A percentile compares a stretch with the other conserved stretches of the same genome.
These are phyloP conservation scores for Amniataba percoides DNA, from an alignment of 2,797 vertebrate species.

Conservation along the genomic window DNA sequence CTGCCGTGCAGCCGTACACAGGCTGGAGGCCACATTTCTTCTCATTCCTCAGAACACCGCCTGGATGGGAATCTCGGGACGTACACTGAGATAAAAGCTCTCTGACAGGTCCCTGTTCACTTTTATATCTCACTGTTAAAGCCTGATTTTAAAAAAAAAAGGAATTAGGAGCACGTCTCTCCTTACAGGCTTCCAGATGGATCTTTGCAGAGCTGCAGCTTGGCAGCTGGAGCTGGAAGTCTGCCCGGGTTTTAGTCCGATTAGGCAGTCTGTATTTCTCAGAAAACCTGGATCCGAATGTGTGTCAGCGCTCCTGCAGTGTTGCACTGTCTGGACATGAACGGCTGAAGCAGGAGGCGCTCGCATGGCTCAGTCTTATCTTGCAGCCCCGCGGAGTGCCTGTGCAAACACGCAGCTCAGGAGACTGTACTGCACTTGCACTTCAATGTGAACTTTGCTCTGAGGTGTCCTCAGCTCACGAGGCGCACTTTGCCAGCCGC, in stretches of 20 bases:
- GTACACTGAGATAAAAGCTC: no score
- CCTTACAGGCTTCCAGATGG: background rate
- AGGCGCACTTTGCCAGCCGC: background rate
- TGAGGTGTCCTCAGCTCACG: background rate
- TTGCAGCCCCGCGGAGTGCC: conserved; percentile 11
- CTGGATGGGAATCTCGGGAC: background rate
- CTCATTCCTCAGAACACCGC: background rate
- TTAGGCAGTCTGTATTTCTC: background rate
- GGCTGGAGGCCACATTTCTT: conserved; percentile 51
- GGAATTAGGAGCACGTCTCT: background rate
- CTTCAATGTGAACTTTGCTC: conserved; percentile 54
- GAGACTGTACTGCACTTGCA: background rate
- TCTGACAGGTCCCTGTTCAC: background rate
- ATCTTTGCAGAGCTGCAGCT: conserved; percentile 3
- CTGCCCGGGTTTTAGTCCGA: background rate
- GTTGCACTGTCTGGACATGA: conserved; percentile 47
- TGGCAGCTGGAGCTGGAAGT: conserved; percentile 5
- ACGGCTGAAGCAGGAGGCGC: conserved; percentile 1
- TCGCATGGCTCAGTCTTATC: conserved; percentile 30
- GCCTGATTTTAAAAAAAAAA: background rate
- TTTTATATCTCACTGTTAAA: conserved; percentile 1
- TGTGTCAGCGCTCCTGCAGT: conserved; percentile 7
- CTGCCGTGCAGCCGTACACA: conserved; percentile 51
- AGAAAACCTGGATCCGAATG: conserved; percentile 10
- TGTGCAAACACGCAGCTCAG: conserved; percentile 64